These are phyloP conservation scores for Lagria hirta DNA, from an alignment of 2,888 invertebrate genomes.

Conservation along the genomic window DNA sequence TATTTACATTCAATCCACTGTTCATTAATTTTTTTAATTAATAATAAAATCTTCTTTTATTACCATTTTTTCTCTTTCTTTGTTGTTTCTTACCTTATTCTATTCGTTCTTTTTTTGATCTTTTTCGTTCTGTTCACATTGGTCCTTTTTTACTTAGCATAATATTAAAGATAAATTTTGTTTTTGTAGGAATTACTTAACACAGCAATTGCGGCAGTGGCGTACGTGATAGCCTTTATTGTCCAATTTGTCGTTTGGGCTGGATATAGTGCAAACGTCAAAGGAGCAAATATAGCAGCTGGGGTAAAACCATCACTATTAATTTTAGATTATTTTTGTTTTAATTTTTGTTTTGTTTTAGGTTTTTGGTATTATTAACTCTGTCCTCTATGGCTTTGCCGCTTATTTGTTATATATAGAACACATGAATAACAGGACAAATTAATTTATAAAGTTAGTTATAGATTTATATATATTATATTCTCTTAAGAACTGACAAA, in stretches of 20 bases:
- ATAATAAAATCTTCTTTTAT: not conserved
- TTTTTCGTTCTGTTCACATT: not conserved
- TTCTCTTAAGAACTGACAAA: slow-evolving; percentile 22
- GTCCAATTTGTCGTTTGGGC: slow-evolving; percentile 71
- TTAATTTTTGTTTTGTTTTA: slow-evolving; percentile 49
- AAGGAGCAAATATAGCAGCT: slow-evolving; percentile 69
- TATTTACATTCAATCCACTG: not conserved
- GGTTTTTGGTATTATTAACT: slow-evolving; percentile 82
- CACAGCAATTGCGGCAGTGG: slow-evolving; percentile 66
- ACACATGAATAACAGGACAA: slow-evolving; percentile 61
- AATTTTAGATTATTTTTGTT: slow-evolving; percentile 5
- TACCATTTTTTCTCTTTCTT: too few species aligned
- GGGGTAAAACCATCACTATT: slow-evolving; percentile 63
- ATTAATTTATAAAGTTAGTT: slow-evolving; percentile 21
- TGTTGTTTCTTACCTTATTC: too few species aligned
- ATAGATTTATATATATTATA: too few species aligned
- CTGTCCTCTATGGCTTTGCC: slow-evolving; percentile 74
- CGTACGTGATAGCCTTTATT: slow-evolving; percentile 80
- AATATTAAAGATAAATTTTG: slow-evolving; percentile 6
- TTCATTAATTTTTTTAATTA: not conserved
- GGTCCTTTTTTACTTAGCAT: not conserved
- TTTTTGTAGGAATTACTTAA: slow-evolving; percentile 77
- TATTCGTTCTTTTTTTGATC: too few species aligned
- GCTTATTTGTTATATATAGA: slow-evolving; percentile 75
- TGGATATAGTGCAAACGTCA: slow-evolving; percentile 44